Conservation (phyloP, 2,888 invertebrate genomes). For the Tachina fera region DNA sequence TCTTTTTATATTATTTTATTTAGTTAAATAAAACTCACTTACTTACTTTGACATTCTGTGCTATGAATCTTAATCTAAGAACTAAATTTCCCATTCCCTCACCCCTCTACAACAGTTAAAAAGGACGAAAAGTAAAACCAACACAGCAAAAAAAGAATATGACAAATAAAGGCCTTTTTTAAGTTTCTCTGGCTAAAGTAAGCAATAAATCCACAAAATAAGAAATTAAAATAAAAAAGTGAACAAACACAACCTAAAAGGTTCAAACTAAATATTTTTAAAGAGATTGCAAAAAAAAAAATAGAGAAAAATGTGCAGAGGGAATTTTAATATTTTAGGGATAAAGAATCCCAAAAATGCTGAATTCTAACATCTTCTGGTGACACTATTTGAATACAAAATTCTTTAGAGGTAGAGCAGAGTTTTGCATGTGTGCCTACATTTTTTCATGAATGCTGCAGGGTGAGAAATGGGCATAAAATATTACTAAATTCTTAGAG, state of each 20-base stretch:
- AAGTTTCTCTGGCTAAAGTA: conserved; percentile 32
- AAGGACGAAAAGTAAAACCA: background rate
- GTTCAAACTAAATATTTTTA: conserved; percentile 47
- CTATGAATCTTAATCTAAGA: conserved; percentile 58
- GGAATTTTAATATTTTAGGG: conserved; percentile 54
- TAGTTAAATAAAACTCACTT: conserved; percentile 7
- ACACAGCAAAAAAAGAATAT: conserved; percentile 22
- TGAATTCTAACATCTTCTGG: conserved; percentile 39
- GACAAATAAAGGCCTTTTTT: conserved; percentile 42
- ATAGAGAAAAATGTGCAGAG: background rate
- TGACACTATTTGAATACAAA: conserved; percentile 66
- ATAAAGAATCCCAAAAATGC: conserved; percentile 22
- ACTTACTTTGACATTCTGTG: conserved; percentile 45
- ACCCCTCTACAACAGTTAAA: background rate
- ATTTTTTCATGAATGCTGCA: background rate
- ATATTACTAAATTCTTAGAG: conserved; percentile 17
- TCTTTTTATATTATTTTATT: background rate
- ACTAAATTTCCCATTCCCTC: conserved; percentile 16
- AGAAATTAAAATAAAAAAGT: conserved; percentile 56
- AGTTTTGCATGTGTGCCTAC: conserved; percentile 4
- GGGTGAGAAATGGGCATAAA: conserved; percentile 32
- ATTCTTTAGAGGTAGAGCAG: conserved; percentile 12
- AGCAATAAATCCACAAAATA: conserved; percentile 62
- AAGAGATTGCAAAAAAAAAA: conserved; percentile 10
- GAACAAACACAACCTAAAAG: conserved; percentile 48